Conservation (phyloP, 2,888 invertebrate genomes). For the Trimorus sp. region DNA sequence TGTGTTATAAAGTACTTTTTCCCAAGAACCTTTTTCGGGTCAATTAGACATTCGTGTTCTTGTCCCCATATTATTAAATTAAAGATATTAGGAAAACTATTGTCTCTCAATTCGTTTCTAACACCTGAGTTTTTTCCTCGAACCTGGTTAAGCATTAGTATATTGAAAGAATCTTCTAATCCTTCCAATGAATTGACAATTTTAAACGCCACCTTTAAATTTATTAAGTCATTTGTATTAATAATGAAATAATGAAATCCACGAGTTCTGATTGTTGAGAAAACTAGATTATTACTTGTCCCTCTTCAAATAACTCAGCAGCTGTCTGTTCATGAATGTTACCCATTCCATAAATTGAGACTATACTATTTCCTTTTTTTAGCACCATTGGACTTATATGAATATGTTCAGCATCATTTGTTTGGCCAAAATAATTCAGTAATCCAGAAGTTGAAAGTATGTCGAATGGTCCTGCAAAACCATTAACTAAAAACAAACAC, state of each 20-base stretch:
- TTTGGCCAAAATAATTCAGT: conserved; percentile 44
- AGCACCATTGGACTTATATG: conserved; percentile 21
- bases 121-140: conserved; percentile 2
- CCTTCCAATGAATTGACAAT: conserved; percentile 11
- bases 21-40: conserved; percentile 14
- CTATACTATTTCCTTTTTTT: conserved; percentile 32
- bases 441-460: conserved; percentile 35
- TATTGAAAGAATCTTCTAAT: conserved; percentile 34
- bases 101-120: conserved; percentile 12
- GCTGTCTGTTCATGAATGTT: conserved; percentile 43
- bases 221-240: not conserved
- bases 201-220: conserved; percentile 19
- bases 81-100: conserved; percentile 35
- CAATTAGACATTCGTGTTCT: conserved; percentile 29
- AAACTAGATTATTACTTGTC: conserved; percentile 20
- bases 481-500: conserved; percentile 28
- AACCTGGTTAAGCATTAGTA: conserved; percentile 45
- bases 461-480: conserved; percentile 37
- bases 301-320: conserved; percentile 16
- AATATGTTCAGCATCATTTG: conserved; percentile 3
- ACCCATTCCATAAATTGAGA: conserved; percentile 38
- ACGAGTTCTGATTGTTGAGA: not conserved
- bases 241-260: not conserved
- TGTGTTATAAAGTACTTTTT: conserved; percentile 39
- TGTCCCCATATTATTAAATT: conserved; percentile 41